These are phyloP conservation scores for Microhierax caerulescens DNA, from an alignment of 2,797 vertebrate genomes.

Conservation along the genomic window DNA sequence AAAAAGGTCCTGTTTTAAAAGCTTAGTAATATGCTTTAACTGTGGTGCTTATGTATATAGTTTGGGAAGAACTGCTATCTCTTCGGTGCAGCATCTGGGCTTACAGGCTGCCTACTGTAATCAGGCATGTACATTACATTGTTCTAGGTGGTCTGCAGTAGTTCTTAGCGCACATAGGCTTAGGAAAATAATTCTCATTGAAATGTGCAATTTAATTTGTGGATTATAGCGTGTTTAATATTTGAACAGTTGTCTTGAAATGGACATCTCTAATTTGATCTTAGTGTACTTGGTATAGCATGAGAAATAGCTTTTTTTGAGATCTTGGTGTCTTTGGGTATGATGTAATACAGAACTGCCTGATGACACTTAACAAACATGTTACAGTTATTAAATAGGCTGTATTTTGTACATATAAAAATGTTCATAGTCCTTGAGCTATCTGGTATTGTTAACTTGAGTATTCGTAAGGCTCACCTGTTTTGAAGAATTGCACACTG, in stretches of 20 bases:
- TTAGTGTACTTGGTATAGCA: background rate
- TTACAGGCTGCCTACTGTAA: background rate
- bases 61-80: background rate
- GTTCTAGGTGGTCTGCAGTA: background rate
- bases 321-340: background rate
- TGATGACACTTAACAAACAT: background rate
- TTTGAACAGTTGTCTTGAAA: background rate
- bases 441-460: background rate
- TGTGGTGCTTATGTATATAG: background rate
- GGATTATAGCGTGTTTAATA: background rate
- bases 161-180: background rate
- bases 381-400: background rate
- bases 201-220: background rate
- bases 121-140: background rate
- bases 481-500: background rate
- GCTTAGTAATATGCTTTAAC: background rate
- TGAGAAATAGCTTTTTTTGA: background rate
- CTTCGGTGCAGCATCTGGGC: background rate
- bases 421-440: background rate
- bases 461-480: background rate
- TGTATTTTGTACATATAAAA: background rate
- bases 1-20: background rate
- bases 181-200: background rate
- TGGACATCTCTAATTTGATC: background rate
- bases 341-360: background rate